Percentiles rank a stretch among this genome's conserved stretches.
Conservation (phyloP, 2,797 vertebrate genomes). For the Hoplostethus mediterraneus region DNA sequence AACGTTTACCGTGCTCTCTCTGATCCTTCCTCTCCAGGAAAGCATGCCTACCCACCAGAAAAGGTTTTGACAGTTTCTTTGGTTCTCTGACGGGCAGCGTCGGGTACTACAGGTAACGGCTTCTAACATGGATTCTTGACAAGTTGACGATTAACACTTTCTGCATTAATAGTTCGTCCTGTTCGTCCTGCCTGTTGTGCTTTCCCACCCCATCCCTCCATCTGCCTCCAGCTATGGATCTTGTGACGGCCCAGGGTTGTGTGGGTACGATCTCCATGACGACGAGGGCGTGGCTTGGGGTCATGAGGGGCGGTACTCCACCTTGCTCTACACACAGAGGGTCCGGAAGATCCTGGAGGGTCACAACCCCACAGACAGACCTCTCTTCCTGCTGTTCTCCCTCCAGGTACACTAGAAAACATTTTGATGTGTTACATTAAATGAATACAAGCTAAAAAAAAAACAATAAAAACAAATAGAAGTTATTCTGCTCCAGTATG, state of each 20-base stretch:
- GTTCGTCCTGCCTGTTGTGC: constrained; percentile 1
- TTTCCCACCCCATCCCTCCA: not conserved
- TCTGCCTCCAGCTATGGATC: constrained; percentile 86
- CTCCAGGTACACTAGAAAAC: constrained; percentile 79
- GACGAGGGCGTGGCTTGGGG: constrained; percentile 93
- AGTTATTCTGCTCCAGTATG: no score
- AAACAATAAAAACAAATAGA: no score
- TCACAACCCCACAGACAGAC: constrained; percentile 81
- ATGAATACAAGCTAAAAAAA: no score
- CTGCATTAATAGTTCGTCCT: not conserved
- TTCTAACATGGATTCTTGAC: not conserved
- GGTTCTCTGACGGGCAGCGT: constrained; percentile 96
- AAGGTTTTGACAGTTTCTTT: constrained; percentile 95
- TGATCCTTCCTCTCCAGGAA: constrained; percentile 55
- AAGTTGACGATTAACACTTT: no score
- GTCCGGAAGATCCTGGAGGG: constrained; percentile 92
- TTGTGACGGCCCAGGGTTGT: constrained; percentile 92
- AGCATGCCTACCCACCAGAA: constrained; percentile 92
- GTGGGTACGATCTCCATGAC: constrained; percentile 94
- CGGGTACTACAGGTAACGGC: constrained; percentile 90
- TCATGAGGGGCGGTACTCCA: constrained; percentile 93
- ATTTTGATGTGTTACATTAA: no score
- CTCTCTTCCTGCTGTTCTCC: constrained; percentile 95
- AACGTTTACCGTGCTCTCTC: not conserved
- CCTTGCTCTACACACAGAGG: constrained; percentile 91